Percentiles rank a stretch among this genome's conserved stretches.
These are phyloP conservation scores for Limnodromus scolopaceus DNA, from an alignment of 2,797 vertebrate species.

Conservation along the genomic window DNA sequence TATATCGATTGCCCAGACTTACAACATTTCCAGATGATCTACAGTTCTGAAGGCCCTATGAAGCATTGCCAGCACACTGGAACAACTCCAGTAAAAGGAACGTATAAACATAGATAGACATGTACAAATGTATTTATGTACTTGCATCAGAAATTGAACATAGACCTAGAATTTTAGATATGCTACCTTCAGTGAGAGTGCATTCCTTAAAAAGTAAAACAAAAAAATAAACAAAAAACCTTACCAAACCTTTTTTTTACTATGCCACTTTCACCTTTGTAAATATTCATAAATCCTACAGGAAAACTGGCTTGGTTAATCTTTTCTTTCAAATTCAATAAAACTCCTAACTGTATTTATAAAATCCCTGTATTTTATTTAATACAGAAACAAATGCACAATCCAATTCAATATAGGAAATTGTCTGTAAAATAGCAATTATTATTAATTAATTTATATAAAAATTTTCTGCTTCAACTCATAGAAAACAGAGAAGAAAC, in stretches of 20 bases:
- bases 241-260: background rate
- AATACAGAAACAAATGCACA: background rate
- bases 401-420: background rate
- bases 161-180: background rate
- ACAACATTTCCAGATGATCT: slow-evolving; percentile 11
- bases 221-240: background rate
- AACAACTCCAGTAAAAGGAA: background rate
- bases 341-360: background rate
- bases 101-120: background rate
- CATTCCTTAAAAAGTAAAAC: background rate
- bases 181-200: background rate
- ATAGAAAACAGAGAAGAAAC: background rate
- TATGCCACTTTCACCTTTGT: background rate
- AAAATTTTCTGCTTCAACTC: background rate
- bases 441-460: background rate
- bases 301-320: background rate
- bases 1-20: background rate
- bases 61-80: background rate
- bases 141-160: background rate
- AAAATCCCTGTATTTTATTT: background rate
- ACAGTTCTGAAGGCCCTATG: background rate
- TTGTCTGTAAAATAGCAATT: background rate
- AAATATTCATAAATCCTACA: background rate
- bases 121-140: background rate
- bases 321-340: background rate